Evolutionary conservation across 1,140 invertebrate genomes (phyloP).

Genomic region (Zeugodacus cucurbitae): DNA sequence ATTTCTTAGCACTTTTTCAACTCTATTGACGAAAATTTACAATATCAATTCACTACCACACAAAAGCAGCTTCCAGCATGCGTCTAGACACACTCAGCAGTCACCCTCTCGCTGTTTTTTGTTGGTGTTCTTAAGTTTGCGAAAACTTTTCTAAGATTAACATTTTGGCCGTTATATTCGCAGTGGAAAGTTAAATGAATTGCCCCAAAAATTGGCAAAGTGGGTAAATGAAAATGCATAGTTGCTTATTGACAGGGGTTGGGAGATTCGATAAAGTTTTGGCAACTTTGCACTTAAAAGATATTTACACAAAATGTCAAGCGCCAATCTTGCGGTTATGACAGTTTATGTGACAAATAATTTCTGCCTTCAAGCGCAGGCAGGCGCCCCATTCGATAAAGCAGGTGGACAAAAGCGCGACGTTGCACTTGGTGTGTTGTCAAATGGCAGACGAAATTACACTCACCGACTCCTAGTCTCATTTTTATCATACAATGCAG

Average conservation of each 20-base stretch:
- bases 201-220: background rate
- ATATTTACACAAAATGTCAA: conserved; percentile 26
- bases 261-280: background rate
- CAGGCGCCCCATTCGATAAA: background rate
- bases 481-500: too few relatives aligned
- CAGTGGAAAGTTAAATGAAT: background rate
- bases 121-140: background rate
- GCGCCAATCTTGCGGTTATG: background rate
- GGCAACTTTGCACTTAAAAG: conserved; percentile 32
- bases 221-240: background rate
- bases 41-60: too few relatives aligned
- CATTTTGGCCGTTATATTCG: background rate
- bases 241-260: background rate
- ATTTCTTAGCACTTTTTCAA: too few relatives aligned
- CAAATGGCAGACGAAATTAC: too few relatives aligned
- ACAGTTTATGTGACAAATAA: background rate
- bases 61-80: background rate
- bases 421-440: background rate
- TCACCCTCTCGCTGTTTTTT: background rate
- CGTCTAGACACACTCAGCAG: background rate
- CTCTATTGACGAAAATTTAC: too few relatives aligned
- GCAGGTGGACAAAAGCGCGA: background rate
- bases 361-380: background rate
- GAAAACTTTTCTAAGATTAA: conserved; percentile 17
- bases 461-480: too few relatives aligned